phyloP scores from a whole-genome alignment of 1,140 invertebrate genomes.

The Drosophila tristis region DNA sequence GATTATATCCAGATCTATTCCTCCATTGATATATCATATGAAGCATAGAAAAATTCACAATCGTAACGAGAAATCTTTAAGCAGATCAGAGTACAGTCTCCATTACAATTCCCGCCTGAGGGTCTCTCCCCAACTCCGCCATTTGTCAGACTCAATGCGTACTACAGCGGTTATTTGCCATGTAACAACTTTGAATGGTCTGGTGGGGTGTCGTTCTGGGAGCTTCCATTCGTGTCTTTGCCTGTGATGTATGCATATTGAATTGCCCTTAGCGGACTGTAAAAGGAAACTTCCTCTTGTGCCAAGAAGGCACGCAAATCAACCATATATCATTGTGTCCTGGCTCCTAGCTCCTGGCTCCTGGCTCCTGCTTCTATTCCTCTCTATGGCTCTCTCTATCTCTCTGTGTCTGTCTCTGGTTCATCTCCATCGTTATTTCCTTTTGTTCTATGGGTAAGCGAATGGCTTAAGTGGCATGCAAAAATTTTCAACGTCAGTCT shows the following conservation, averaged over 20 bases:
- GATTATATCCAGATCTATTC: no score
- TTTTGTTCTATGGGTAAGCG: constrained; percentile 33
- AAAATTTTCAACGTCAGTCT: constrained; percentile 62
- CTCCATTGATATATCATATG: not conserved
- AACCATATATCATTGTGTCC: constrained; percentile 76
- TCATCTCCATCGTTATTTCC: not conserved
- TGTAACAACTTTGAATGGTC: constrained; percentile 31
- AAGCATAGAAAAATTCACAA: not conserved
- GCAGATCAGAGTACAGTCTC: constrained; percentile 6
- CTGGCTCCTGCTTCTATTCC: constrained; percentile 19
- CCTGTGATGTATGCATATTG: constrained; percentile 76
- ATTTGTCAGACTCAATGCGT: constrained; percentile 68
- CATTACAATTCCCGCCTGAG: not conserved
- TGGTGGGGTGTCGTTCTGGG: not conserved
- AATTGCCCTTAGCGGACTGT: constrained; percentile 61
- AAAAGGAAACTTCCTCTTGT: constrained; percentile 47
- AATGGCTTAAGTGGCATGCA: constrained; percentile 73
- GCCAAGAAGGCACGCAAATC: constrained; percentile 66
- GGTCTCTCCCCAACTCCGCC: constrained; percentile 9
- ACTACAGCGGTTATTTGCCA: constrained; percentile 51
- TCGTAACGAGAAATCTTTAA: constrained; percentile 5
- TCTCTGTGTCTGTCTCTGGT: constrained; percentile 14
- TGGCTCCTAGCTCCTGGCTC: constrained; percentile 13
- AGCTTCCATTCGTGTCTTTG: constrained; percentile 36
- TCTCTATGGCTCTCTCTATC: not conserved